Evolutionary conservation across 2,797 vertebrate species (phyloP), one percentile per base, ranked within the genome.

Genomic region (Hoplostethus mediterraneus): DNA sequence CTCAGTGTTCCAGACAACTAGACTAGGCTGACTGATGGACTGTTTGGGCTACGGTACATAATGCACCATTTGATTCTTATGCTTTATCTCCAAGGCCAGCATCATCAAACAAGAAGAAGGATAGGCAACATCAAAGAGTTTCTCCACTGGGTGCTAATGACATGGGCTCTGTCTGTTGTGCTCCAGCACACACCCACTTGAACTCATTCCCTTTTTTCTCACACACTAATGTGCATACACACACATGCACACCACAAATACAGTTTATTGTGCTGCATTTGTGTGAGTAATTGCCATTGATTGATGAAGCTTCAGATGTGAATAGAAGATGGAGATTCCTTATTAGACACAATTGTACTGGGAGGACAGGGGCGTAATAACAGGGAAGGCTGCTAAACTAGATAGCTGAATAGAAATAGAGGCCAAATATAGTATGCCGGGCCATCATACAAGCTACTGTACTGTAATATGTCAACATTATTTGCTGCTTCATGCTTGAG

Each of bases 1-100:
- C 78, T 66, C 53, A 82, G 70, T 55, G 64, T 88, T 87, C 52
- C 75, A 79, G 77, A 67, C 72, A 25, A 4, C 16, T 74, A 74
- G 62, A 71, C 73, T 36, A 52, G 30, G 63, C 69, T 83, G 87
- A 86, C 82, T 80, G 80, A 75, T 70, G 73, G 71, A 79, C 75
- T 81, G 78, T 77, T 81, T 56, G 28, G 69, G 65, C 65, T 67
- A 74, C 53, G 30, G 61, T 77, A 75, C 76, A 82, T 78, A 81
- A 89, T 88, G 54, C 66, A 85, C 85, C 69, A 83, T 91, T 86
- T 90, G 84, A 92, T 90, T 92, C 80, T 71, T 81, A 76, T 72
- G 73, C 80, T 88, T 87, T 82, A 85, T 87, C 77, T 90, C 83
- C 84, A 86, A 83, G 86, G 86, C 80, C 83, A 87, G 76, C 67